phyloP scores from a whole-genome alignment of 2,888 invertebrate genomes.

The Listrodromus nycthemerus region DNA sequence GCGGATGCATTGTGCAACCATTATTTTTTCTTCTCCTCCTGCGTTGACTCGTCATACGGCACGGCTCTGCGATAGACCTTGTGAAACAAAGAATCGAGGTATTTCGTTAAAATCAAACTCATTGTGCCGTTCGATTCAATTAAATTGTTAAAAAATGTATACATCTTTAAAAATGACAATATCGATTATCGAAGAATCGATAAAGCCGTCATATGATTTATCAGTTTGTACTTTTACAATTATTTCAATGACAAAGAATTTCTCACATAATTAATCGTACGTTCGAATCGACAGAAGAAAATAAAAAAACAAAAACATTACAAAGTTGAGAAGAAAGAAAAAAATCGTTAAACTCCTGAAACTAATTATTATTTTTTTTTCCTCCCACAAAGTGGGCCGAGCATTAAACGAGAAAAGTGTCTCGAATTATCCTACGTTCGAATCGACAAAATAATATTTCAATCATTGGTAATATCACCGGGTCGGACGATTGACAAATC shows the following conservation, averaged over 20 bases:
- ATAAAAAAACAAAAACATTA: not conserved
- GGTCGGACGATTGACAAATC: not conserved
- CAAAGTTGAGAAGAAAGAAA: too few relatives aligned
- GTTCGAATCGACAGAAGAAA: not conserved
- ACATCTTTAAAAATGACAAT: too few relatives aligned
- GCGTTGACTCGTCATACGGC: not conserved
- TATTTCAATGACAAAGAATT: not conserved
- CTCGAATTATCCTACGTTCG: not conserved
- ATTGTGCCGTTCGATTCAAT: too few relatives aligned
- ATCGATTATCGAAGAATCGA: too few relatives aligned
- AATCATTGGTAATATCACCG: too few relatives aligned
- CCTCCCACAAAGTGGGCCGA: too few relatives aligned
- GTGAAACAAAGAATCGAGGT: not conserved
- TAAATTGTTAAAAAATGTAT: too few relatives aligned
- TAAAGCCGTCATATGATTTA: too few relatives aligned
- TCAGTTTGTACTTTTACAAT: not conserved
- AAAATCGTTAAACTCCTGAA: not conserved
- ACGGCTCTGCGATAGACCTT: not conserved
- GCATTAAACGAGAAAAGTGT: not conserved
- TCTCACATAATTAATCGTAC: not conserved
- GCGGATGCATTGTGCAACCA: not conserved
- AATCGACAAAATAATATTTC: too few relatives aligned
- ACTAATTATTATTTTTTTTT: not conserved
- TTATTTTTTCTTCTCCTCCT: constrained; percentile 2
- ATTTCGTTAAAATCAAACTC: too few relatives aligned